phyloP scores from a whole-genome alignment of 2,113 vertebrate genomes.

The Gopherus evgoodei region DNA sequence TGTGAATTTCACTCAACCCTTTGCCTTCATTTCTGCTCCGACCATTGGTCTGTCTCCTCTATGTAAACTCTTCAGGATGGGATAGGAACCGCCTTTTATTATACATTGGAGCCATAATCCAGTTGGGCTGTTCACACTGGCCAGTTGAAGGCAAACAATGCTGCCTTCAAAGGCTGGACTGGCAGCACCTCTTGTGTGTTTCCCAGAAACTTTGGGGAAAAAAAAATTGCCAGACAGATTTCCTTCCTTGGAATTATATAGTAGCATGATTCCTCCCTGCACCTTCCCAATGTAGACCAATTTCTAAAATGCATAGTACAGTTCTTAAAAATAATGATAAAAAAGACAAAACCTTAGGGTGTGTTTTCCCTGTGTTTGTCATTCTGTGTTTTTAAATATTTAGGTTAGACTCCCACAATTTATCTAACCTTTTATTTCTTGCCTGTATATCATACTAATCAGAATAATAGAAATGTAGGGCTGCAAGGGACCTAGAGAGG shows the following conservation, averaged over 20 bases:
- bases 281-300: not conserved
- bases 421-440: not conserved
- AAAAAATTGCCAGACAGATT: not conserved
- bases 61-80: not conserved
- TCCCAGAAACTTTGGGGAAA: not conserved
- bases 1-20: not conserved
- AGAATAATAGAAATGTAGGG: not conserved
- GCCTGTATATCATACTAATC: slow-evolving; percentile 19
- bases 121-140: not conserved
- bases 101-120: not conserved
- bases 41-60: not conserved
- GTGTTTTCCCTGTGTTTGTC: slow-evolving; percentile 5
- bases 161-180: not conserved
- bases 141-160: not conserved
- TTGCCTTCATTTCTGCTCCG: not conserved
- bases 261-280: not conserved
- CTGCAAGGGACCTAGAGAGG: not conserved
- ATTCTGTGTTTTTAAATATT: not conserved
- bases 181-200: not conserved
- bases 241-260: not conserved
- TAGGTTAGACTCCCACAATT: not conserved
- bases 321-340: not conserved
- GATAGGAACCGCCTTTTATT: not conserved
- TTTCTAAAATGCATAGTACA: not conserved
- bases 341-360: not conserved